Base-by-base conservation (phyloP, 2,797 vertebrate species). In the Lutjanus argentimaculatus region DNA sequence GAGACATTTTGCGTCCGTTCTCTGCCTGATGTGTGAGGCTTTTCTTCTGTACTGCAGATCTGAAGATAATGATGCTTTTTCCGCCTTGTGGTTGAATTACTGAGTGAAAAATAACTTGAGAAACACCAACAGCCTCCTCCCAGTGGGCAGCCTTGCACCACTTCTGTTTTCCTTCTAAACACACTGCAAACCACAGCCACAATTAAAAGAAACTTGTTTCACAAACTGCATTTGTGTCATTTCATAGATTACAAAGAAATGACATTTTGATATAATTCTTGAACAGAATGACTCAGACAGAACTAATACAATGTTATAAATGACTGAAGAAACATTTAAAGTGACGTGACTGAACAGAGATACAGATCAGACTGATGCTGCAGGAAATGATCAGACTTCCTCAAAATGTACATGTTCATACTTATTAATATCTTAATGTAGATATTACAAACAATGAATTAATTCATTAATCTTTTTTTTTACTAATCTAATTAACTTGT, bases 1-100 rank as follows among this genome's bases (percentile, higher is more conserved):
- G 2, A 36, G 14, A 8, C 75, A 87, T 82, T 48, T 53, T 40
- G 51, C 3, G 66, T 59, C 7, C 55, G n/a, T 15, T 53, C 55
- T 17, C 45, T 11, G 52, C 8, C 22, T 2, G 36, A 6, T 36
- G 30, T 36, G 30, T 36, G 19, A 7, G 2, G 0, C 12, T 21
- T 14, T 5, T 58, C 30, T 52, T 14, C 43, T 19, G 6, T n/a
- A 2, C 16, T 8, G 0, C 30, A 22, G 10, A 8, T 16, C 4
- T 53, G 11, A 15, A 2, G 8, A 7, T 25, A 14, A 67, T 13
- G 6, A 0, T 7, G 10, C 0, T 0, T 4, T 25, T 59, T 52
- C 74, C 56, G 21, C 40, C 55, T 63, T 73, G 36, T 55, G 59
- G 49, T n/a, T 3, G 2, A 21, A 2, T 6, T 6, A 17, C 14